phyloP scores from a whole-genome alignment of 2,888 invertebrate species.

The Minunthozetes semirufus region DNA sequence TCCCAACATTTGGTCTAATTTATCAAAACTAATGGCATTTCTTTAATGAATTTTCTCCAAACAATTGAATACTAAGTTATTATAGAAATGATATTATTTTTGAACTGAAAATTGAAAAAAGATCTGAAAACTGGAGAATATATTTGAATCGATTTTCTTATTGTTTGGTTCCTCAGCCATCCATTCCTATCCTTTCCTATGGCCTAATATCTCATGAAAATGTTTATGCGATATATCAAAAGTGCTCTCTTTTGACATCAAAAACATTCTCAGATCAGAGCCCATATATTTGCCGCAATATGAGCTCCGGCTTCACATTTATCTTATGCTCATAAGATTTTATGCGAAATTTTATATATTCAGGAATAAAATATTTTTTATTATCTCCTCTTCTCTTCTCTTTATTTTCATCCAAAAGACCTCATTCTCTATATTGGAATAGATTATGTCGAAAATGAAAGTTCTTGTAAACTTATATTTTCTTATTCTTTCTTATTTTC shows the following conservation, averaged over 20 bases:
- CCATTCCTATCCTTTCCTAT: neutral
- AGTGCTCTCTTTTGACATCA: constrained; percentile 20
- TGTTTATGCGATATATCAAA: constrained; percentile 30
- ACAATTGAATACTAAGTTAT: neutral
- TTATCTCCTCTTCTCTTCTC: constrained; percentile 2
- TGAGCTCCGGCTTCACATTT: constrained; percentile 1
- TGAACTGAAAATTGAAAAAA: neutral
- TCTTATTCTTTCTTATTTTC: neutral
- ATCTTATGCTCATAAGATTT: constrained; percentile 6
- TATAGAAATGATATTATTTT: neutral
- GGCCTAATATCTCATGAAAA: constrained; percentile 9
- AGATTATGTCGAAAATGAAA: neutral
- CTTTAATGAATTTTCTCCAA: neutral
- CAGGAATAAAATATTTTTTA: neutral
- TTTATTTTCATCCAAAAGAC: neutral
- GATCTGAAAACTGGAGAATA: neutral
- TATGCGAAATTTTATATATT: constrained; percentile 4
- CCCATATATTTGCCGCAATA: constrained; percentile 23
- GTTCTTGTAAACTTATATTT: neutral
- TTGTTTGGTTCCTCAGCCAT: neutral
- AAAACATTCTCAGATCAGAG: constrained; percentile 13
- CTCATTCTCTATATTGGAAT: neutral
- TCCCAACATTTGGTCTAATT: no score
- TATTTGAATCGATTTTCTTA: neutral
- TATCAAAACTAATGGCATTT: neutral